phyloP scores from a whole-genome alignment of 2,113 vertebrate species.

The Gymnorhina tibicen region DNA sequence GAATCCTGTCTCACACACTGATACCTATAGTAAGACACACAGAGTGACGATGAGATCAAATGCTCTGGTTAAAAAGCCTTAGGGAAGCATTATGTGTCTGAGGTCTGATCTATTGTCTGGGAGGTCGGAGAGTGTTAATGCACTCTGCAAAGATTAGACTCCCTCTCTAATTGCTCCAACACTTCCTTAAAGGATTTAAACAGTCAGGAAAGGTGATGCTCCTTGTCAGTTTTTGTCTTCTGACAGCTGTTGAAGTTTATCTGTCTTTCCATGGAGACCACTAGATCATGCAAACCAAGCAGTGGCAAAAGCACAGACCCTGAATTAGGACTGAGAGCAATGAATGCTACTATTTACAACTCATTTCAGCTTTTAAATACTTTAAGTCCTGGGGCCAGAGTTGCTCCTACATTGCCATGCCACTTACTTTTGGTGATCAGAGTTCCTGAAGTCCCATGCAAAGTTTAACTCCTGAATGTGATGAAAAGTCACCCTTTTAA shows the following conservation, averaged over 20 bases:
- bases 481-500: background rate
- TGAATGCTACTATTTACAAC: background rate
- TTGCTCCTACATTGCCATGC: background rate
- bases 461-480: background rate
- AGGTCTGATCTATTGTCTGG: constrained; percentile 91
- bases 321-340: background rate
- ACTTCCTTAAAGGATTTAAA: constrained; percentile 80
- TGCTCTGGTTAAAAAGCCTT: constrained; percentile 69
- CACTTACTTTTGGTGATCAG: background rate
- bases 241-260: constrained; percentile 76
- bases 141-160: constrained; percentile 92
- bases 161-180: constrained; percentile 81
- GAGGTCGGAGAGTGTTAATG: constrained; percentile 92
- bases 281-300: constrained; percentile 53
- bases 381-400: background rate
- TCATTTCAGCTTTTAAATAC: background rate
- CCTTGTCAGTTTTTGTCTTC: constrained; percentile 83
- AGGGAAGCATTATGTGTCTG: constrained; percentile 77
- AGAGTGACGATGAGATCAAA: constrained; percentile 67
- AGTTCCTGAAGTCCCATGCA: background rate
- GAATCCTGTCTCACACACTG: constrained; percentile 6
- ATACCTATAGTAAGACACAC: constrained; percentile 23
- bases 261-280: constrained; percentile 68
- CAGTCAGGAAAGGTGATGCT: constrained; percentile 76
- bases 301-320: constrained; percentile 55